phyloP scores from a whole-genome alignment of 2,797 vertebrate genomes.

The Lagorchestes hirsutus region DNA sequence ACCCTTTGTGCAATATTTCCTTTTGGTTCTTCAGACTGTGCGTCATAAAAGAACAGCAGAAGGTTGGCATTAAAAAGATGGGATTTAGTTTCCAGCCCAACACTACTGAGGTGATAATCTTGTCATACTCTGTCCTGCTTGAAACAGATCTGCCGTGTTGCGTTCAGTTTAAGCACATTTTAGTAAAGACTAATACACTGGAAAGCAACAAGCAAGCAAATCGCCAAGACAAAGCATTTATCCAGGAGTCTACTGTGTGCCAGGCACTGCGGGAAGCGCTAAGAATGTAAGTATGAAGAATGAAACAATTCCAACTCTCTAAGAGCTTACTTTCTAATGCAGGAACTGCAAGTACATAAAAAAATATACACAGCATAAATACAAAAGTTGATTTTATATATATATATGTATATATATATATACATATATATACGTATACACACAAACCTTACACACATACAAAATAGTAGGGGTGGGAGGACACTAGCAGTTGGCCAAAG shows the following conservation, averaged over 20 bases:
- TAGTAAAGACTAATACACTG: background rate
- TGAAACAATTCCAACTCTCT: background rate
- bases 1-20: background rate
- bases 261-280: background rate
- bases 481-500: background rate
- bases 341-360: background rate
- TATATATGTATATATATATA: background rate
- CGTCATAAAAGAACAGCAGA: no score
- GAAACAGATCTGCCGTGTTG: background rate
- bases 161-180: background rate
- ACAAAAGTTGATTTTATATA: background rate
- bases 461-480: background rate
- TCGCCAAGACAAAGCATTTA: background rate
- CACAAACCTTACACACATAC: background rate
- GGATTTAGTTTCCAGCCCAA: background rate
- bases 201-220: background rate
- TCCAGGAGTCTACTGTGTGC: background rate
- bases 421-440: background rate
- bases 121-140: background rate
- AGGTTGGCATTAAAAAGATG: background rate
- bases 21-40: no score
- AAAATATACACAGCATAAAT: background rate
- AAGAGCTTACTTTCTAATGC: background rate
- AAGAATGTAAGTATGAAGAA: background rate
- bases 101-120: background rate